Conservation (phyloP, 2,888 invertebrate genomes). For the Pterostichus madidus region DNA sequence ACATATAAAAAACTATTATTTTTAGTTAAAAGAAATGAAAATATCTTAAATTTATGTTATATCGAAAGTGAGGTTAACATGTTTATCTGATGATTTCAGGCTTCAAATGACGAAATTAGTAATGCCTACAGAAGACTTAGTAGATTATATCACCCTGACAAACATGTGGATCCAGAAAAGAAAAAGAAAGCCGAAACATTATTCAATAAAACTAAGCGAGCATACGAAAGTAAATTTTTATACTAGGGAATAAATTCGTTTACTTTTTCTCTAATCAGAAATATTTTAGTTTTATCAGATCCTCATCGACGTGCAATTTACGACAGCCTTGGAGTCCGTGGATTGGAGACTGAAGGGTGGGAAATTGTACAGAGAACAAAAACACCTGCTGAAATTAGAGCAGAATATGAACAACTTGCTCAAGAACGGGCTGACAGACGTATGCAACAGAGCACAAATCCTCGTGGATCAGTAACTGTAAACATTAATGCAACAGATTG, state of each 20-base stretch:
- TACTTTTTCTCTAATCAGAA: slow-evolving; percentile 3
- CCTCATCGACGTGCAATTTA: slow-evolving; percentile 97
- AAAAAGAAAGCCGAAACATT: slow-evolving; percentile 94
- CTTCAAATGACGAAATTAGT: slow-evolving; percentile 94
- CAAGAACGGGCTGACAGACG: slow-evolving; percentile 92
- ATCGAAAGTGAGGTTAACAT: slow-evolving; percentile 44
- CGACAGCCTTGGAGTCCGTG: slow-evolving; percentile 92
- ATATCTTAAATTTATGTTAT: slow-evolving; percentile 1
- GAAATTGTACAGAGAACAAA: slow-evolving; percentile 94
- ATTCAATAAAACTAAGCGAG: slow-evolving; percentile 95
- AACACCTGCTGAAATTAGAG: slow-evolving; percentile 96
- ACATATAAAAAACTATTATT: slow-evolving; percentile 11
- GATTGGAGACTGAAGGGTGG: slow-evolving; percentile 97
- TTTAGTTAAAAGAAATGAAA: slow-evolving; percentile 1
- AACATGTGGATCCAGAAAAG: slow-evolving; percentile 90
- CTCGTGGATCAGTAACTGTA: slow-evolving; percentile 91
- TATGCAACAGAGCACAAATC: slow-evolving; percentile 94
- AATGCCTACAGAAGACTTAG: slow-evolving; percentile 95
- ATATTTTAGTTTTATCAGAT: slow-evolving; percentile 88
- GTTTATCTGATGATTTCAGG: slow-evolving; percentile 81
- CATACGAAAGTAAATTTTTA: slow-evolving; percentile 88
- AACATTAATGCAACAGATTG: slow-evolving; percentile 96
- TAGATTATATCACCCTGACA: slow-evolving; percentile 97
- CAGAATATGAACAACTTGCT: slow-evolving; percentile 95
- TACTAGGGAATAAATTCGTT: neutral